phyloP scores from a whole-genome alignment of 2,888 invertebrate species.

The Mechanitis messenoides region DNA sequence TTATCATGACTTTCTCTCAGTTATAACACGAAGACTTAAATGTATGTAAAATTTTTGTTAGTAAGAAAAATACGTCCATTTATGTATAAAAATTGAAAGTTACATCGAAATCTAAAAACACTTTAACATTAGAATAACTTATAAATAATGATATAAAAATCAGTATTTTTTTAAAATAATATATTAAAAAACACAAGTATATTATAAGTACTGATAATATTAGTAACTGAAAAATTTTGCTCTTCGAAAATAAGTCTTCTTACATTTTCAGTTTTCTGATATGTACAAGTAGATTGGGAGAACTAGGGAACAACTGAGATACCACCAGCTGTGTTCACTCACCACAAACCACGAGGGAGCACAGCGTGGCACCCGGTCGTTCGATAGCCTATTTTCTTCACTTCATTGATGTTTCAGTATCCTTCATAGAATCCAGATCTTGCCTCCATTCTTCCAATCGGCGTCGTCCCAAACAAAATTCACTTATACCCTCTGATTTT shows the following conservation, averaged over 20 bases:
- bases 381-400: conserved; percentile 60
- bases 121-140: too few species aligned
- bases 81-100: too few species aligned
- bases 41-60: not conserved
- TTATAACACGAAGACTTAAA: not conserved
- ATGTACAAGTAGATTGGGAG: conserved; percentile 36
- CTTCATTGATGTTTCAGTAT: conserved; percentile 20
- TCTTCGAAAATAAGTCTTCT: not conserved
- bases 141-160: too few species aligned
- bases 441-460: too few species aligned
- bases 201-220: too few species aligned
- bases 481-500: not conserved
- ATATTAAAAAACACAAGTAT: too few species aligned
- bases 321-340: conserved; percentile 99
- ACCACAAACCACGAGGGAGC: conserved; percentile 87
- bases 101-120: too few species aligned
- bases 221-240: not conserved
- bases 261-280: not conserved
- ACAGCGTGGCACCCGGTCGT: conserved; percentile 98
- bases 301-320: conserved; percentile 90
- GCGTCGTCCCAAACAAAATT: not conserved
- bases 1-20: conserved; percentile 18
- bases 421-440: conserved; percentile 5
- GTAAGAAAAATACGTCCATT: too few species aligned
- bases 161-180: too few species aligned